Evolutionary conservation across 2,797 vertebrate genomes (phyloP), one percentile per base, ranked within the genome.

Genomic region (Smutsia gigantea): DNA sequence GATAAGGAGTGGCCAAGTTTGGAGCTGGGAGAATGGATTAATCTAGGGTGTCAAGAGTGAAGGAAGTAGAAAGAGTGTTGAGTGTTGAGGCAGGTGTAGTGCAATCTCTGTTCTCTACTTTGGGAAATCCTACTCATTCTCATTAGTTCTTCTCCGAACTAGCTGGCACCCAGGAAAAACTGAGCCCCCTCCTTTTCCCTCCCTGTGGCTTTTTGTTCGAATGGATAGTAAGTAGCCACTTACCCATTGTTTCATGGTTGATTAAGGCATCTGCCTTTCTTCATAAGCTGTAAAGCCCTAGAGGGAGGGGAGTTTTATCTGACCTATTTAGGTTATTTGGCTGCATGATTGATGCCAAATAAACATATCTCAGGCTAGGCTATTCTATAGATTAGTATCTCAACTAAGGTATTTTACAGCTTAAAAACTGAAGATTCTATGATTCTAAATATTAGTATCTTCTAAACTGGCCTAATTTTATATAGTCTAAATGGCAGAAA

Each of bases 401-500:
- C 63, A 88, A 21, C 18, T 27, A 34, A 96, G 42, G 14, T 79
- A 8, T 66, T 59, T 61, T 78, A 25, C 5, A 87, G n/a, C 39
- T 96, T 92, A 79, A 74, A 87, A 69, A 53, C 13, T 59, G 57
- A 71, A 75, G 31, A 29, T 61, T 53, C 23, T 69, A 0, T 69
- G 46, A 63, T 55, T 84, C 68, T 59, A 49, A 71, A 74, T 34
- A 68, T 53, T 57, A 87, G 39, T 55, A 31, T 90, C 46, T 84
- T 74, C 53, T 37, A 51, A 8, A 11, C 2, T 39, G 31, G 18
- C 39, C 29, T 96, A 74, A 84, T 95, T 92, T 97, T 96, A 85
- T 96, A 83, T 97, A 66, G 42, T 88, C 13, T 89, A 89, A 84
- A 78, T 96, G 95, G 84, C 95, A 97, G 94, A 90, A 87, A 42